These are phyloP conservation scores for Oryzias melastigma DNA, from an alignment of 2,113 vertebrate genomes.

Conservation along the genomic window DNA sequence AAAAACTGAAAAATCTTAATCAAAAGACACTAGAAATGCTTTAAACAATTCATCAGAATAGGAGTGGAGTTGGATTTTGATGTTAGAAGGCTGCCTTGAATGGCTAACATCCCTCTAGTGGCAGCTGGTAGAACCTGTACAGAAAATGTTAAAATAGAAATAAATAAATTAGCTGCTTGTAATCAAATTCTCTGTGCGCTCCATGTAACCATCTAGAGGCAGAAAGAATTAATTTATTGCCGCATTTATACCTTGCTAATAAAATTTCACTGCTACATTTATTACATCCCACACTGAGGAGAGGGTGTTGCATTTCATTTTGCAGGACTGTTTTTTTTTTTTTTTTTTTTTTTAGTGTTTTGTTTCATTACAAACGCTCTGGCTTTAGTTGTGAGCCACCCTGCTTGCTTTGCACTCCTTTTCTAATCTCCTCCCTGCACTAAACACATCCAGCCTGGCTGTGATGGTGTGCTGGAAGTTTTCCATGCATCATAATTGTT, in stretches of 20 bases:
- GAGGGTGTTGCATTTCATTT: conserved; percentile 67
- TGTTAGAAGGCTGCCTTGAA: too few species aligned
- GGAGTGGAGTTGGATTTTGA: too few species aligned
- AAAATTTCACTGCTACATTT: conserved; percentile 70
- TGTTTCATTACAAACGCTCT: conserved; percentile 69
- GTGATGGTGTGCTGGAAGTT: conserved; percentile 76
- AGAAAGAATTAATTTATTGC: conserved; percentile 70
- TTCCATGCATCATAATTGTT: conserved; percentile 85
- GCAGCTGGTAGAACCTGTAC: too few species aligned
- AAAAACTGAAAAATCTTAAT: too few species aligned
- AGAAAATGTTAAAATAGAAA: too few species aligned
- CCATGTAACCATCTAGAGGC: conserved; percentile 53
- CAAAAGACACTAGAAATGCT: too few species aligned
- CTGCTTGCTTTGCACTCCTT: conserved; percentile 35
- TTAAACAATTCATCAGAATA: too few species aligned
- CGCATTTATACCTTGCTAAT: conserved; percentile 72
- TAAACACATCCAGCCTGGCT: conserved; percentile 58
- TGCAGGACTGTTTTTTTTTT: conserved; percentile 71
- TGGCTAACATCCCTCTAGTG: too few species aligned
- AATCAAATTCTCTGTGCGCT: conserved; percentile 29
- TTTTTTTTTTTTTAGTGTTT: conserved; percentile 77
- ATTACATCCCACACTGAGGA: conserved; percentile 71
- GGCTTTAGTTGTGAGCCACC: conserved; percentile 64
- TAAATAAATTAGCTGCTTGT: too few species aligned
- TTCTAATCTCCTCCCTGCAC: conserved; percentile 34